These are phyloP conservation scores for Xanthostigma xanthostigma DNA, from an alignment of 2,888 invertebrate genomes.

Conservation along the genomic window DNA sequence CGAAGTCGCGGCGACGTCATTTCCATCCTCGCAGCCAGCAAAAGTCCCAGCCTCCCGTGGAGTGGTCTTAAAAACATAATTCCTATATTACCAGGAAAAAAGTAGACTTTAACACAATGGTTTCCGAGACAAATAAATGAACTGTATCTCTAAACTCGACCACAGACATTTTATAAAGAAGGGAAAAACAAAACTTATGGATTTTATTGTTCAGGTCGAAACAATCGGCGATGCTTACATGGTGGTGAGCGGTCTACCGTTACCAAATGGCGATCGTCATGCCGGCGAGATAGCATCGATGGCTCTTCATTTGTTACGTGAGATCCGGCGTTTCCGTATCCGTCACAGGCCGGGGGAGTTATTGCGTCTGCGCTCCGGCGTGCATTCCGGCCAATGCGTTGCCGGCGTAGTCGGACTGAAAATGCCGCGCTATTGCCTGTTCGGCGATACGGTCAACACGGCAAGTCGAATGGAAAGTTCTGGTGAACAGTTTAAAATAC, in stretches of 20 bases:
- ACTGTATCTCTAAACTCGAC: too few species aligned
- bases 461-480: constrained; percentile 86
- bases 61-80: too few species aligned
- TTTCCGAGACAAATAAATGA: too few species aligned
- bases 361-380: constrained; percentile 80
- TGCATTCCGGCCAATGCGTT: constrained; percentile 80
- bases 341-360: constrained; percentile 80
- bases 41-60: too few species aligned
- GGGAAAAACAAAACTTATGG: too few species aligned
- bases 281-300: constrained; percentile 86
- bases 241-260: constrained; percentile 88
- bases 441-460: constrained; percentile 86
- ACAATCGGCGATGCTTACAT: constrained; percentile 91
- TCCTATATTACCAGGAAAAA: too few species aligned
- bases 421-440: constrained; percentile 88
- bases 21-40: too few species aligned
- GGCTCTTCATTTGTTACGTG: constrained; percentile 72
- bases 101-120: neutral
- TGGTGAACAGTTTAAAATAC: constrained; percentile 78
- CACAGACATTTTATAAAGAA: neutral
- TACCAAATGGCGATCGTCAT: constrained; percentile 77
- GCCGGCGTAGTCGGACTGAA: constrained; percentile 87
- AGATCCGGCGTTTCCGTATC: constrained; percentile 78
- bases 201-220: constrained; percentile 53
- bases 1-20: too few species aligned